These are phyloP conservation scores for Creontiades dilutus DNA, from an alignment of 2,888 invertebrate genomes.

Conservation along the genomic window DNA sequence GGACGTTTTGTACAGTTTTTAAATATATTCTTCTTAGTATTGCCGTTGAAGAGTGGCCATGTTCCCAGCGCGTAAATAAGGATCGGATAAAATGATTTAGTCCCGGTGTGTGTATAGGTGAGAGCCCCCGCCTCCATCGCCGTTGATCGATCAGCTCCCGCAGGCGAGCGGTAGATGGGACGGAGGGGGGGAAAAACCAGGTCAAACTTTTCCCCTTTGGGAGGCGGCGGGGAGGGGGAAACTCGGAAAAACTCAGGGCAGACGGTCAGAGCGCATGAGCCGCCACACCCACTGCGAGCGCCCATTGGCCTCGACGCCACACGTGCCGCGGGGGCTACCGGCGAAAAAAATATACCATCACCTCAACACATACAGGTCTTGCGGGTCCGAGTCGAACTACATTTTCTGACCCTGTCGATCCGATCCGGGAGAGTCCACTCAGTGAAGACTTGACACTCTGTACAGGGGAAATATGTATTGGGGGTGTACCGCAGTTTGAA, in stretches of 20 bases:
- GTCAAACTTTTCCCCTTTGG: slow-evolving; percentile 62
- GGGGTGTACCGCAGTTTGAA: no score
- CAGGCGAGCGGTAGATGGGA: slow-evolving; percentile 31
- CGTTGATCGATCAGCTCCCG: slow-evolving; percentile 64
- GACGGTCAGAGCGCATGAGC: slow-evolving; percentile 63
- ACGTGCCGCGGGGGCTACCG: slow-evolving; percentile 62
- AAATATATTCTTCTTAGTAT: background rate
- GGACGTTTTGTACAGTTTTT: no score
- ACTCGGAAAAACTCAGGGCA: slow-evolving; percentile 52
- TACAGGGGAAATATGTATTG: no score
- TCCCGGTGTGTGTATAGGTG: slow-evolving; percentile 55
- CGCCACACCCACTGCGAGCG: slow-evolving; percentile 69
- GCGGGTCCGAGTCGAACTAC: background rate
- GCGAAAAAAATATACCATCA: slow-evolving; percentile 51
- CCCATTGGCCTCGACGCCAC: slow-evolving; percentile 70
- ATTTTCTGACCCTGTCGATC: no score
- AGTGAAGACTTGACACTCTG: no score
- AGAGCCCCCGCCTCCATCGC: slow-evolving; percentile 12
- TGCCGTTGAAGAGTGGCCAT: background rate
- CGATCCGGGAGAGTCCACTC: no score
- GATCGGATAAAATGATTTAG: slow-evolving; percentile 64
- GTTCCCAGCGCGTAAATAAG: slow-evolving; percentile 11
- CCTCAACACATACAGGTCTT: slow-evolving; percentile 42
- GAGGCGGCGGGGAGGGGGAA: background rate
- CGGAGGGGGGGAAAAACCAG: slow-evolving; percentile 64